A percentile compares a stretch with the other conserved stretches of the same genome.
Conservation (phyloP, 2,113 vertebrate species). For the Amia ocellicauda region DNA sequence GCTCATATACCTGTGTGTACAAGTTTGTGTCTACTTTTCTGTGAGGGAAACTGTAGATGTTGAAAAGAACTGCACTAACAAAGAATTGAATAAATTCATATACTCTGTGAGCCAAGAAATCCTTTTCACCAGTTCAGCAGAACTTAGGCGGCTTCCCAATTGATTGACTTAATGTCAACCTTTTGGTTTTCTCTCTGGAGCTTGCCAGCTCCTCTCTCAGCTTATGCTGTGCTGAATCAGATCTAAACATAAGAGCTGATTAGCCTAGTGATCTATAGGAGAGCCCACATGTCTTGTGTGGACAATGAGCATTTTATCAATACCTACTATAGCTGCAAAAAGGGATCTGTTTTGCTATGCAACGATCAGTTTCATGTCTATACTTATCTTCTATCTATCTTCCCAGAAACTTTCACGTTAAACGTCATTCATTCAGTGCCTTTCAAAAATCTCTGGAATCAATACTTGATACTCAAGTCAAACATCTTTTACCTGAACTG, state of each 20-base stretch:
- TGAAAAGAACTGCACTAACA: background rate
- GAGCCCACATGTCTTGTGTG: background rate
- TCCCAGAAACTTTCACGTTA: background rate
- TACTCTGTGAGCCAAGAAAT: background rate
- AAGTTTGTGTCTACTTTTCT: too few species aligned
- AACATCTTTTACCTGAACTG: background rate
- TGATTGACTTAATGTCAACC: background rate
- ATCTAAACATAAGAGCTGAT: conserved; percentile 2
- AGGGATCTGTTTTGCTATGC: background rate
- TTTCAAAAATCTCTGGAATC: background rate
- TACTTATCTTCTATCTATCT: background rate
- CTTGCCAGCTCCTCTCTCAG: background rate
- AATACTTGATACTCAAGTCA: too few species aligned
- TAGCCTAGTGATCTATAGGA: background rate
- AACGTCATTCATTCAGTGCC: background rate
- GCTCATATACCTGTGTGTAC: too few species aligned
- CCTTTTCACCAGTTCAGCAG: background rate
- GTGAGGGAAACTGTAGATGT: too few species aligned
- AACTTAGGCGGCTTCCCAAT: background rate
- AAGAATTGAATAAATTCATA: background rate
- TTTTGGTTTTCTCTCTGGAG: too few species aligned
- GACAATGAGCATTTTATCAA: background rate
- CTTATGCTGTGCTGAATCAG: background rate
- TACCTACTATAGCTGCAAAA: background rate
- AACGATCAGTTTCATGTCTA: background rate